Base-by-base conservation (phyloP, 2,888 invertebrate genomes). In the Octodonta nipae region DNA sequence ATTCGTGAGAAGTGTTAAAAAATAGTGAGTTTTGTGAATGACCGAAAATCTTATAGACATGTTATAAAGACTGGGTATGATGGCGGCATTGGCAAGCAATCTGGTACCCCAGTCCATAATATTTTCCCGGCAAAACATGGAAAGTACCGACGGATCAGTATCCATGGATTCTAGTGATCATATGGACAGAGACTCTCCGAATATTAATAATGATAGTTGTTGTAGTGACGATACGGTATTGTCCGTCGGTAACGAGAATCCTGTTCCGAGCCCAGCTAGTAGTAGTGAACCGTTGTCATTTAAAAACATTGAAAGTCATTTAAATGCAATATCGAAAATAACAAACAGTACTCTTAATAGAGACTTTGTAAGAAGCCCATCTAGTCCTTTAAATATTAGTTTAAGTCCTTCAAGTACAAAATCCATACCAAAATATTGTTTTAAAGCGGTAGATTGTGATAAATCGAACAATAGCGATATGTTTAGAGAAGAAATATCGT, bases 201-300 rank as follows among this genome's bases (percentile, higher is more conserved):
- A n/a, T n/a, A n/a, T n/a, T n/a, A n/a, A n/a, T n/a, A n/a, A n/a
- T n/a, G 10, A 14, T 16, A 79, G 78, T 37, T 75, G 77, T 42
- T 75, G 77, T 45, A 78, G 78, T 46, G 81, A 81, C 48, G 83
- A 81, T 50, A 85, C 84, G 26, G 84, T 83, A 3, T 54, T 85
- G 16, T 22, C 22, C 22, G 22, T 22, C 22, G 22, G 22, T 3
- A 22, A 22, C 22, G 22, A 22, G 22, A 37, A 36, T 17, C 43
- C 41, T 8, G 33, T 35, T 13, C 32, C 34, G 12, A 35, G 33
- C 10, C 7, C 33, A 29, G 3, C 16, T 2, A 55, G 30, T 16
- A 38, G 35, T 14, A 41, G 38, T 15, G 46, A 47, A 26, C 49
- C 69, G n/a, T 64, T 73, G 0, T 69, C 71, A 0, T 74, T 74